Conservation (phyloP, 2,113 vertebrate species). For the Balaeniceps rex region DNA sequence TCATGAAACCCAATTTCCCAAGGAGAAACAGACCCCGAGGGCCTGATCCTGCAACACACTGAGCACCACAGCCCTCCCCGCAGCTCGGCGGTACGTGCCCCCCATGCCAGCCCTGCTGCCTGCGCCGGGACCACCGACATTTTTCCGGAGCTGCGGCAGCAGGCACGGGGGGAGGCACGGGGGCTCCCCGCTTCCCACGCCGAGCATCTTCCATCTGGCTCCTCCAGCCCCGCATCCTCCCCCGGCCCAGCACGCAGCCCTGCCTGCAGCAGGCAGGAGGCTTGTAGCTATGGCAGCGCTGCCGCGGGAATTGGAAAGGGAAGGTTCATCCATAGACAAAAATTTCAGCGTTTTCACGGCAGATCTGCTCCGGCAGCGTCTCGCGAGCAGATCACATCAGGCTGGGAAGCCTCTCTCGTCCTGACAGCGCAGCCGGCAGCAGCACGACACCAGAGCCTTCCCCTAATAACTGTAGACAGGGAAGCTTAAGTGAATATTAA, state of each 20-base stretch:
- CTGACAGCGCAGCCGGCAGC: not conserved
- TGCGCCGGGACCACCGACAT: accelerated
- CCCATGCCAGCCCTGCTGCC: not conserved
- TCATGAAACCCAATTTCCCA: not conserved
- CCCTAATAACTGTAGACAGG: not conserved
- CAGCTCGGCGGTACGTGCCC: accelerated
- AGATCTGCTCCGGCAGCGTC: not conserved
- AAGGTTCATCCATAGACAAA: not conserved
- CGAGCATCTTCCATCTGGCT: not conserved
- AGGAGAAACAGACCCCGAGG: not conserved
- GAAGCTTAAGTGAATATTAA: not conserved
- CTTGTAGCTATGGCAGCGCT: not conserved
- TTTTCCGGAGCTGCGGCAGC: accelerated
- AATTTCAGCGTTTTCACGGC: not conserved
- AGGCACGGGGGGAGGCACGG: accelerated
- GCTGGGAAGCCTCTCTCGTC: not conserved
- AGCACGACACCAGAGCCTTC: not conserved
- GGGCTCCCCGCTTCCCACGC: not conserved
- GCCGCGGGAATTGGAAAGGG: not conserved
- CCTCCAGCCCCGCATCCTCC: not conserved
- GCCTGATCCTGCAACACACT: not conserved
- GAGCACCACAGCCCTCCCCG: not conserved
- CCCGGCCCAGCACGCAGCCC: not conserved
- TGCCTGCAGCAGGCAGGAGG: not conserved
- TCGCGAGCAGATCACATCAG: not conserved